Evolutionary conservation across 1,140 invertebrate species (phyloP), one percentile per base, ranked within the genome.

Genomic region (Campoletis sonorensis): DNA sequence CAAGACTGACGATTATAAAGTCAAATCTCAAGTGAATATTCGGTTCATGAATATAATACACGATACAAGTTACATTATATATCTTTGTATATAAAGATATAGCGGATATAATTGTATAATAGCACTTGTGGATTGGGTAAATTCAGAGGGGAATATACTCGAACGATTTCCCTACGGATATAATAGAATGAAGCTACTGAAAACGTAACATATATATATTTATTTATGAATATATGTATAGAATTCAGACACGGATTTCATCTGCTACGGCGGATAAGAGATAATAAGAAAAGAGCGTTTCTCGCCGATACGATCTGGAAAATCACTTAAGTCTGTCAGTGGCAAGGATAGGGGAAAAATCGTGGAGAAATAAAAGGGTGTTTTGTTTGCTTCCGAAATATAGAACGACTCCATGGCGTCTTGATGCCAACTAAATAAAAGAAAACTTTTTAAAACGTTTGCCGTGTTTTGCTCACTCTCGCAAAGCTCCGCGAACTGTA

Each of bases 11-110:
- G 61, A 67, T 67, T 67, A 67, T 67, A 67, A 67, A 67, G 61
- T 67, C 61, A 67, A 67, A 67, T 67, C 61, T 67, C 23, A 16
- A 67, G 61, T 67, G 61, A 67, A 67, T 67, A 30, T 67, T 67
- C 61, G 23, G 23, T 21, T 13, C 3, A 10, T 67, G 61, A 2
- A 30, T 67, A 67, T 27, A 67, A 67, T n/a, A n/a, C 54, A 4
- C 54, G 16, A n/a, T n/a, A 58, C 54, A 21, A n/a, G 54, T 58
- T 7, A n/a, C 4, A 21, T n/a, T n/a, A 21, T 23, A 58, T 58
- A 21, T 21, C 54, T n/a, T n/a, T 45, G 40, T 58, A 21, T 21
- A 58, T 21, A 58, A 21, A 58, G 18, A 21, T 8, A 58, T 7
- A 8, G 21, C 54, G 54, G 4, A 58, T 58, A 58, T 58, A 58